Percentiles rank a stretch among this genome's conserved stretches.
Evolutionary conservation across 1,140 invertebrate genomes (phyloP).

Genomic region (Formica exsecta): DNA sequence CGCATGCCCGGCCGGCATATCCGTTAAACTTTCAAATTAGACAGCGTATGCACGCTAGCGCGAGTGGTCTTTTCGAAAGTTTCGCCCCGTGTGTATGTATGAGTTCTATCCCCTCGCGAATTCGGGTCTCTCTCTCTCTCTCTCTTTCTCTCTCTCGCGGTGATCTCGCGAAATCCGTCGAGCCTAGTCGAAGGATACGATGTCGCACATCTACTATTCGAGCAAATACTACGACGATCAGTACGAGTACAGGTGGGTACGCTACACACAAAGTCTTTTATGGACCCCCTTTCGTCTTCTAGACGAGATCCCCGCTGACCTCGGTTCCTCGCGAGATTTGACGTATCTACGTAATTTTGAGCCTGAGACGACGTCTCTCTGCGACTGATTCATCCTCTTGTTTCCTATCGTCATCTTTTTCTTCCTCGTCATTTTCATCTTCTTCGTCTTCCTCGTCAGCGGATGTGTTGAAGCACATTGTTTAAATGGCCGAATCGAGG

Average conservation of each 20-base stretch:
- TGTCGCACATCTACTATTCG: constrained; percentile 92
- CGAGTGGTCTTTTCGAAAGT: constrained; percentile 62
- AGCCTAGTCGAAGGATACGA: constrained; percentile 21
- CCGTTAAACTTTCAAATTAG: constrained; percentile 80
- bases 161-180: neutral
- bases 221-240: constrained; percentile 96
- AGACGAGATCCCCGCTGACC: neutral
- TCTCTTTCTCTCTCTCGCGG: no score
- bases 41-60: constrained; percentile 67
- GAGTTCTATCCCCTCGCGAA: neutral
- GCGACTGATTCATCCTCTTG: neutral
- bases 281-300: neutral
- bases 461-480: neutral
- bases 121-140: no score
- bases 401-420: neutral
- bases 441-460: neutral
- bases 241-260: constrained; percentile 93
- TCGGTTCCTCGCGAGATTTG: neutral
- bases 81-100: neutral
- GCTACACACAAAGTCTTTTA: no score
- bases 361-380: neutral
- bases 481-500: constrained; percentile 70
- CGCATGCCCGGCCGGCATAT: constrained; percentile 67
- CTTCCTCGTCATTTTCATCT: neutral
- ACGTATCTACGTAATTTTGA: neutral